Percentiles rank a stretch among this genome's conserved stretches.
phyloP scores from a whole-genome alignment of 2,888 invertebrate genomes.

The Polietes domitor region DNA sequence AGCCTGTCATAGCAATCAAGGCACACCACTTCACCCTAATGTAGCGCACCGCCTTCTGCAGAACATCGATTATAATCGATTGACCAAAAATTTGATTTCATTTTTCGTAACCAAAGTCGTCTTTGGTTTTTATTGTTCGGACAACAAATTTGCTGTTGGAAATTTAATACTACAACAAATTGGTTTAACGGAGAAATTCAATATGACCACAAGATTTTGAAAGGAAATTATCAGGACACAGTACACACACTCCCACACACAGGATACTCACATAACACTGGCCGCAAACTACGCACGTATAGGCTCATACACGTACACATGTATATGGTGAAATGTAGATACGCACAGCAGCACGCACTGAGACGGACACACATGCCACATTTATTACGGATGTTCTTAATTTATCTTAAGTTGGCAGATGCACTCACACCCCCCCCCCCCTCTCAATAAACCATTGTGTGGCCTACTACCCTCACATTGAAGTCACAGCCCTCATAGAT shows the following conservation, averaged over 20 bases:
- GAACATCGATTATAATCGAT: background rate
- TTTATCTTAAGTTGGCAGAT: conserved; percentile 63
- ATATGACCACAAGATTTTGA: conserved; percentile 47
- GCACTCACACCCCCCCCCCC: background rate
- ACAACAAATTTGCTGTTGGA: background rate
- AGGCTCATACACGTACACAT: conserved; percentile 26
- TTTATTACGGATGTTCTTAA: conserved; percentile 62
- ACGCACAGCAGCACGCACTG: background rate
- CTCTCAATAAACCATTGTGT: background rate
- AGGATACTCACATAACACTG: conserved; percentile 21
- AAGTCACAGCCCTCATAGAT: background rate
- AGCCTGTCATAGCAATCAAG: no score
- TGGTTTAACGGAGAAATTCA: conserved; percentile 33
- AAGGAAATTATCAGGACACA: conserved; percentile 29
- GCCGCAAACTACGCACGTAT: conserved; percentile 27
- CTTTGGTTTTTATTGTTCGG: background rate
- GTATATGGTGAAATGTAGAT: background rate
- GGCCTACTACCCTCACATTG: background rate
- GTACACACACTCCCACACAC: conserved; percentile 20
- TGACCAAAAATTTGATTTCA: background rate
- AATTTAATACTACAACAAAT: conserved; percentile 51
- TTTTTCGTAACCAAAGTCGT: background rate
- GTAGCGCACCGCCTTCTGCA: background rate
- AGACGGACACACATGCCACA: conserved; percentile 46
- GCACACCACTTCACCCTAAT: background rate